A percentile compares a stretch with the other conserved stretches of the same genome.
These are phyloP conservation scores for Pangasius djambal DNA, from an alignment of 2,797 vertebrate species.

Conservation along the genomic window DNA sequence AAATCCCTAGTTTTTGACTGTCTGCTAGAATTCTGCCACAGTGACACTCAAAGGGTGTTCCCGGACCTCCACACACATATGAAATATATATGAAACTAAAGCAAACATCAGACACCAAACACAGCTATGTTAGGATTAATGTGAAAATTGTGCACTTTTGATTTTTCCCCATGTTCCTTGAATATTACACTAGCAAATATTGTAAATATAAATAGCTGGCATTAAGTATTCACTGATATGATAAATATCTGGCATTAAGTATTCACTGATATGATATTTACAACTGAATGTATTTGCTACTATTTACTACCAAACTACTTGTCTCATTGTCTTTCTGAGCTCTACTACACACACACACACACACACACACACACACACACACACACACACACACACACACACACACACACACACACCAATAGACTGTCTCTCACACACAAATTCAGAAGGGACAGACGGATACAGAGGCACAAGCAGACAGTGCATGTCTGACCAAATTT, in stretches of 20 bases:
- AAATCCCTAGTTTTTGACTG: background rate
- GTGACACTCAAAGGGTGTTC: background rate
- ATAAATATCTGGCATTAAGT: background rate
- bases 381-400: background rate
- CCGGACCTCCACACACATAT: background rate
- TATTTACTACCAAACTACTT: background rate
- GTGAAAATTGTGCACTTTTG: background rate
- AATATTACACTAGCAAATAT: background rate
- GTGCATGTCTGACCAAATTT: background rate
- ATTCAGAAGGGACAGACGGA: background rate
- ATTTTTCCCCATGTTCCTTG: background rate
- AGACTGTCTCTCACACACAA: background rate
- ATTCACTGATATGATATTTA: background rate
- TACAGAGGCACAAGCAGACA: background rate
- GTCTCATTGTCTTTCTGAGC: background rate
- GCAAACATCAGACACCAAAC: background rate
- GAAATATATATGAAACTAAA: background rate
- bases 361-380: too few species aligned
- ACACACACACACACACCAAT: background rate
- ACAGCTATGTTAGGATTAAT: background rate
- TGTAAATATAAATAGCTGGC: background rate
- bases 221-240: background rate
- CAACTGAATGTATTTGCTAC: background rate
- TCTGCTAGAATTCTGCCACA: background rate
- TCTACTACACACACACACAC: background rate